Evolutionary conservation across 2,113 vertebrate genomes (phyloP).

Genomic region (Sardina pilchardus): DNA sequence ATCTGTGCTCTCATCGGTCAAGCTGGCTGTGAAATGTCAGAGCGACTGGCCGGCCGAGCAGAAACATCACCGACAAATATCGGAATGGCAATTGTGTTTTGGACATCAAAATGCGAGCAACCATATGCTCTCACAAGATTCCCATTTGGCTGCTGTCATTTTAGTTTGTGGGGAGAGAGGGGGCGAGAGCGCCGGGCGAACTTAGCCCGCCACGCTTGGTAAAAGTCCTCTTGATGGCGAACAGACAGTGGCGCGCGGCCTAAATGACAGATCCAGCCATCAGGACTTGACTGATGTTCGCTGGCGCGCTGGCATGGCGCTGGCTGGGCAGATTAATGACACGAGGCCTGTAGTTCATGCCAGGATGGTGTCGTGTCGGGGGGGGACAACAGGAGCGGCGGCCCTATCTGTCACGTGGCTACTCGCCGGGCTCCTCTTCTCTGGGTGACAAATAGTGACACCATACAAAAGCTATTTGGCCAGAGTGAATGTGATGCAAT

Average conservation of each 20-base stretch:
- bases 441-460: not conserved
- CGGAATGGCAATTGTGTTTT: not conserved
- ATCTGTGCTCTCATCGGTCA: constrained; percentile 6
- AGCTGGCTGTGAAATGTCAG: constrained; percentile 1
- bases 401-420: constrained; percentile 23
- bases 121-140: not conserved
- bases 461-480: not conserved
- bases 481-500: not conserved
- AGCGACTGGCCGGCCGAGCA: not conserved
- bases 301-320: constrained; percentile 17
- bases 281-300: constrained; percentile 33
- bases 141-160: not conserved
- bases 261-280: constrained; percentile 28
- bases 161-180: not conserved
- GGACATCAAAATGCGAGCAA: not conserved
- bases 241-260: not conserved
- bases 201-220: not conserved
- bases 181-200: not conserved
- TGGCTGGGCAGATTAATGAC: constrained; percentile 35
- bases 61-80: not conserved
- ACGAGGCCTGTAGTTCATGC: constrained; percentile 17
- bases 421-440: not conserved
- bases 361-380: too few species aligned
- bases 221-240: not conserved
- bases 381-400: constrained; percentile 26